Evolutionary conservation across 2,797 vertebrate genomes (phyloP), one percentile per base, ranked within the genome.

Genomic region (Gouania willdenowi): DNA sequence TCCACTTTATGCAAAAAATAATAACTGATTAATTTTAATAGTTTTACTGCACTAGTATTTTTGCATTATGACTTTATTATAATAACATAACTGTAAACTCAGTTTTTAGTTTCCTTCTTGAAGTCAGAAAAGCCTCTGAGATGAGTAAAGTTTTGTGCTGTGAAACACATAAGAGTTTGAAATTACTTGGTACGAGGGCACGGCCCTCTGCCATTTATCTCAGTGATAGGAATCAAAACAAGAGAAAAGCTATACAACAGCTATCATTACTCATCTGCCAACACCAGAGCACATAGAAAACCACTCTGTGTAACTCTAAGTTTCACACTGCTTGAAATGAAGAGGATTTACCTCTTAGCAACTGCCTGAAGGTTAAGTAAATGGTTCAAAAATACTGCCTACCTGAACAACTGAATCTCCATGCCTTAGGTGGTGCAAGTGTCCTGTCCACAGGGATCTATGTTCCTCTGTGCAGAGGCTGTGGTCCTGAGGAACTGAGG

Each of bases 301-400:
- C 32, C n/a, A 34, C 9, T 21, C 8, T 23, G 5, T 32, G 2
- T 3, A n/a, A 2, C 2, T 44, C 17, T 44, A 5, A 21, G 19
- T 43, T 47, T 32, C 28, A 2, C 10, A 40, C 4, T 5, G 30
- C 9, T 26, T 27, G 12, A 46, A 55, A 43, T 16, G 7, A 1
- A 32, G 10, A 39, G 12, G 62, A 62, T 12, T 15, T 20, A 54
- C 51, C 23, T 53, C 18, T 19, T 7, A 35, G 21, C 4, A 5
- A 37, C n/a, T 40, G 40, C 26, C 21, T 42, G 5, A 27, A 58
- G 51, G 47, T 63, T 53, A 56, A 61, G 26, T 10, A 25, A 56
- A 66, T 22, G 17, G 11, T 51, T 41, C 31, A 2, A 24, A 44
- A 40, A 29, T 1, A 3, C 27, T 9, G 42, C 61, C 15, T 1